These are phyloP conservation scores for Tipula helvola DNA, from an alignment of 2,888 invertebrate species.

Conservation along the genomic window DNA sequence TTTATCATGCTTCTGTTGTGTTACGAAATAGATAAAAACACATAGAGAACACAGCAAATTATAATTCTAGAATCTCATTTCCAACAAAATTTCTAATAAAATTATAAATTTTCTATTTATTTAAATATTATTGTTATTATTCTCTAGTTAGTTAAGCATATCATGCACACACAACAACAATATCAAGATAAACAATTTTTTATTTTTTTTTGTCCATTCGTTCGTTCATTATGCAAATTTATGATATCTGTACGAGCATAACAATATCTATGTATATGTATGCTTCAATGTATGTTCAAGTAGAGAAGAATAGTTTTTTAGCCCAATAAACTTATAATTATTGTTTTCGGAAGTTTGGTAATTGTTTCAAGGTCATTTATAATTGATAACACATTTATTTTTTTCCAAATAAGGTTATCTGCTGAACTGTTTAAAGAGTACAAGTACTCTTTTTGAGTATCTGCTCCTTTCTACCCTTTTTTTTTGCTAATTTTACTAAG, in stretches of 20 bases:
- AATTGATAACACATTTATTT: too few relatives aligned
- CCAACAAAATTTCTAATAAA: not conserved
- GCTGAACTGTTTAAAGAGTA: too few relatives aligned
- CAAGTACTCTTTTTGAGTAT: too few relatives aligned
- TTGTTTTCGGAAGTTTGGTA: too few relatives aligned
- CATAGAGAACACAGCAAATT: not conserved
- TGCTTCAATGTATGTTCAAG: not conserved
- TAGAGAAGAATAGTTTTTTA: not conserved
- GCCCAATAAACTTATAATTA: too few relatives aligned
- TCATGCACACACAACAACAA: not conserved
- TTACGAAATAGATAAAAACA: not conserved
- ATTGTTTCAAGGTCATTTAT: too few relatives aligned
- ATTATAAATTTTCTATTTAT: not conserved
- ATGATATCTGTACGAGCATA: not conserved
- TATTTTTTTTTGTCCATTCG: not conserved
- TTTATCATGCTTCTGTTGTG: not conserved
- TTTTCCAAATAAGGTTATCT: too few relatives aligned
- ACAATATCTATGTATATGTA: not conserved
- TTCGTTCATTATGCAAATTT: not conserved
- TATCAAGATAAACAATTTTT: not conserved
- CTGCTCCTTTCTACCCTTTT: too few relatives aligned
- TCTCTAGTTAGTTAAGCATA: not conserved
- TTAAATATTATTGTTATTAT: conserved; percentile 4
- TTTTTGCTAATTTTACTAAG: too few relatives aligned
- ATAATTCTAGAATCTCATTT: not conserved